Percentiles rank a stretch among this genome's conserved stretches.
Conservation (phyloP, 2,888 invertebrate genomes). For the Stenoptilia bipunctidactyla region DNA sequence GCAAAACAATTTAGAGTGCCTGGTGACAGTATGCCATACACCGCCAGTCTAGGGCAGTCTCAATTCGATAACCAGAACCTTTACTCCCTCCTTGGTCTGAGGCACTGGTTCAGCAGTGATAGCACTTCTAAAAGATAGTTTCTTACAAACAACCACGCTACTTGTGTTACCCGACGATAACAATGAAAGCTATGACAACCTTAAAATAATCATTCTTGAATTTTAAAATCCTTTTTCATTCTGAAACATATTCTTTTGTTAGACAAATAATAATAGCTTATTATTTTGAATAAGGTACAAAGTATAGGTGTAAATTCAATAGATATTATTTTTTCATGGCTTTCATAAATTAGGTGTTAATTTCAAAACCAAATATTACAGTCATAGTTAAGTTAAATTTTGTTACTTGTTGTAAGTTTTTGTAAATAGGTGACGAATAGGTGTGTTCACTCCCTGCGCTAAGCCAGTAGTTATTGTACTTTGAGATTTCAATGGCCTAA, state of each 20-base stretch:
- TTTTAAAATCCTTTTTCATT: too few relatives aligned
- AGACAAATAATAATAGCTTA: neutral
- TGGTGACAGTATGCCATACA: neutral
- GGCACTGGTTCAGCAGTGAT: conserved; percentile 64
- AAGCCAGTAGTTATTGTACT: too few relatives aligned
- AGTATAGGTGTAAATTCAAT: conserved; percentile 3
- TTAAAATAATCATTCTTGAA: too few relatives aligned
- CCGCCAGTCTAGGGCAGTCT: too few relatives aligned
- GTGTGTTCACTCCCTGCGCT: too few relatives aligned
- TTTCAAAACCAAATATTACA: conserved; percentile 71
- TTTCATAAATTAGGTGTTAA: conserved; percentile 52
- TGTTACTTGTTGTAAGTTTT: conserved; percentile 57
- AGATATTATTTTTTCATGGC: conserved; percentile 37
- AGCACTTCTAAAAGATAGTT: conserved; percentile 62
- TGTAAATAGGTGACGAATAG: conserved; percentile 50
- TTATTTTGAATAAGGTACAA: too few relatives aligned
- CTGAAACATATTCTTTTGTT: neutral
- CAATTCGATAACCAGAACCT: conserved; percentile 42
- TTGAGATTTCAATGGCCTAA: too few relatives aligned
- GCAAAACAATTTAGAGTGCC: conserved; percentile 3
- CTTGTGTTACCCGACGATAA: conserved; percentile 68
- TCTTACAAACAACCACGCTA: conserved; percentile 21
- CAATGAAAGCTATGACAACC: conserved; percentile 58
- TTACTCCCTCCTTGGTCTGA: conserved; percentile 55
- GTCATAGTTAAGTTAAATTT: conserved; percentile 60